These are phyloP conservation scores for Drosophila austrosaltans DNA, from an alignment of 2,888 invertebrate genomes.

Conservation along the genomic window DNA sequence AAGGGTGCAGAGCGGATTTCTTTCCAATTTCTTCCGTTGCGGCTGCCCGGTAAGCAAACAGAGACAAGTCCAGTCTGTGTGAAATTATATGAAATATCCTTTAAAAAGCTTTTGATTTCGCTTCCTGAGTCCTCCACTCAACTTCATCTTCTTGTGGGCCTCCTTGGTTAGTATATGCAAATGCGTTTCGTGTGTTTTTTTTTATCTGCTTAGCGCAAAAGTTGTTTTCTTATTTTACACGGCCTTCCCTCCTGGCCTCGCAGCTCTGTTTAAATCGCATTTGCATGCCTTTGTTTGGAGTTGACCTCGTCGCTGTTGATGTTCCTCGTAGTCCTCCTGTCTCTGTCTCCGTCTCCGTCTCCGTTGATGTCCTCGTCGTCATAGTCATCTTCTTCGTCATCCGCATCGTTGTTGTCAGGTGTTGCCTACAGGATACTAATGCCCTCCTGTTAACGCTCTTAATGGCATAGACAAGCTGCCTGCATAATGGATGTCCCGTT, in stretches of 20 bases:
- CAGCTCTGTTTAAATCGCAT: slow-evolving; percentile 52
- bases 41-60: slow-evolving; percentile 63
- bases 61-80: slow-evolving; percentile 57
- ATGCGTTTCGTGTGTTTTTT: slow-evolving; percentile 40
- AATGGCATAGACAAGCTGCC: slow-evolving; percentile 71
- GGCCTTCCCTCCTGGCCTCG: slow-evolving; percentile 32
- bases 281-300: slow-evolving; percentile 76
- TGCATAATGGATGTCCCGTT: slow-evolving; percentile 51
- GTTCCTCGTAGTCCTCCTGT: not conserved
- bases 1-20: slow-evolving; percentile 30
- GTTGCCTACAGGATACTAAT: slow-evolving; percentile 69
- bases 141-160: slow-evolving; percentile 5
- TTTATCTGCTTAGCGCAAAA: slow-evolving; percentile 77
- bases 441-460: slow-evolving; percentile 65
- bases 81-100: slow-evolving; percentile 74
- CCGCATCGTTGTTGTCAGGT: slow-evolving; percentile 58
- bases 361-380: no score
- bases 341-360: no score
- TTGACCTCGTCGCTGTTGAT: slow-evolving; percentile 58
- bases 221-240: slow-evolving; percentile 74
- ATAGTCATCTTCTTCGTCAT: slow-evolving; percentile 12
- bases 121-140: slow-evolving; percentile 28
- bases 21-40: slow-evolving; percentile 57
- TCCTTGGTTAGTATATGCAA: slow-evolving; percentile 61
- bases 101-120: slow-evolving; percentile 76